Conservation (phyloP, 1,140 invertebrate species). For the Danaus melanippus region DNA sequence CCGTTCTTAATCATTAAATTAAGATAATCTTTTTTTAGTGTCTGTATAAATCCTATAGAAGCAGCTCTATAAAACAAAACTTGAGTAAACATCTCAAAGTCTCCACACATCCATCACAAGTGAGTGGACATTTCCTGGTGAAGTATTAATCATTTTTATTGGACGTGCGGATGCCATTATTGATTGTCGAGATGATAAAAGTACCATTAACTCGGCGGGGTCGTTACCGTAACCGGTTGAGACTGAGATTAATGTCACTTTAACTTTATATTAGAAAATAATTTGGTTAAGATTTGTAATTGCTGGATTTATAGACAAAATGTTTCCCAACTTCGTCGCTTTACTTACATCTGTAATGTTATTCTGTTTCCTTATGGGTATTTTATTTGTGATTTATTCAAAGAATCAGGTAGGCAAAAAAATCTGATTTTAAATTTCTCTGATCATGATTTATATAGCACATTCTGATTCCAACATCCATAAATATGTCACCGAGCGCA, state of each 20-base stretch:
- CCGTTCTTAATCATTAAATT: too few species aligned
- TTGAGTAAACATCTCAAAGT: conserved; percentile 23
- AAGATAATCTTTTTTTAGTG: too few species aligned
- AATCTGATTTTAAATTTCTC: too few species aligned
- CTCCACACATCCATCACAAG: conserved; percentile 40
- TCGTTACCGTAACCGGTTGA: conserved; percentile 30
- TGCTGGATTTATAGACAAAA: too few species aligned
- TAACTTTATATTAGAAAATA: conserved; percentile 9
- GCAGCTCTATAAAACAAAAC: conserved; percentile 6
- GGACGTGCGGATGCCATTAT: conserved; percentile 41
- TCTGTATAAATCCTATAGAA: not conserved
- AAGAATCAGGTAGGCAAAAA: too few species aligned
- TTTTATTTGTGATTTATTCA: too few species aligned
- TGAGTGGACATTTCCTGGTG: conserved; percentile 32
- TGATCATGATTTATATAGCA: too few species aligned
- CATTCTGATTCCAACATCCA: too few species aligned
- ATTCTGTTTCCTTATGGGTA: too few species aligned
- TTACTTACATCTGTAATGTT: too few species aligned
- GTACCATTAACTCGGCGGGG: conserved; percentile 40
- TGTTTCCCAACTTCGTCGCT: too few species aligned
- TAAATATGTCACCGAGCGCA: too few species aligned
- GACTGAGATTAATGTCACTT: conserved; percentile 24
- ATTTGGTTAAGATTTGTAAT: conserved; percentile 8
- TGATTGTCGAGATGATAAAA: conserved; percentile 49
- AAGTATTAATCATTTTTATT: conserved; percentile 59